phyloP scores from a whole-genome alignment of 2,888 invertebrate genomes.

The Polydrusus pterygomalis region DNA sequence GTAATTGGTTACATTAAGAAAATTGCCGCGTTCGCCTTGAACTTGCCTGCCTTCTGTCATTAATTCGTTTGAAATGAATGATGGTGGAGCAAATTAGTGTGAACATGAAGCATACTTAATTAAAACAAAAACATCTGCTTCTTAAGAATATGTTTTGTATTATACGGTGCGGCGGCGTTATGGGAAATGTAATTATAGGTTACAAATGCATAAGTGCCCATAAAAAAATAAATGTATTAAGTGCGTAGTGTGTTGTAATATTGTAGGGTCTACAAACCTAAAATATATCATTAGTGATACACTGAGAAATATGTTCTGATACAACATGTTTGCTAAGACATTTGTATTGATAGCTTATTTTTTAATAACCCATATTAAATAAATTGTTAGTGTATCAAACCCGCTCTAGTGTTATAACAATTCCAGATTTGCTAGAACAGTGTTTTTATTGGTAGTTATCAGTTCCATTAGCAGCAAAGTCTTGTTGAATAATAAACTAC shows the following conservation, averaged over 20 bases:
- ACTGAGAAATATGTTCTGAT: too few relatives aligned
- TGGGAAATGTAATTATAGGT: slow-evolving; percentile 10
- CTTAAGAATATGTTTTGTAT: slow-evolving; percentile 19
- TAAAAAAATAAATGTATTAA: slow-evolving; percentile 15
- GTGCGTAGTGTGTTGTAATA: background rate
- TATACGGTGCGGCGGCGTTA: slow-evolving; percentile 10
- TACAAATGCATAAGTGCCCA: background rate
- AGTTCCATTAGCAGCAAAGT: too few relatives aligned
- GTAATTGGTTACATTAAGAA: slow-evolving; percentile 12
- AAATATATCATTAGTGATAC: background rate
- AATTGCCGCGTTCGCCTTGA: slow-evolving; percentile 10
- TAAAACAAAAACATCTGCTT: slow-evolving; percentile 21
- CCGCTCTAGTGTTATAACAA: too few relatives aligned
- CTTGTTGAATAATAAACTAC: too few relatives aligned
- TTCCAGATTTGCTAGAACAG: too few relatives aligned
- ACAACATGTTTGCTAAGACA: too few relatives aligned
- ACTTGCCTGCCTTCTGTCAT: slow-evolving; percentile 10
- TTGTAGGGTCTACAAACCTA: background rate
- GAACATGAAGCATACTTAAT: slow-evolving; percentile 7
- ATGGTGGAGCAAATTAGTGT: slow-evolving; percentile 21
- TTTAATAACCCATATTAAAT: too few relatives aligned
- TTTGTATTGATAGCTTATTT: too few relatives aligned
- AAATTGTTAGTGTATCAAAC: too few relatives aligned
- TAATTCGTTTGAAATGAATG: slow-evolving; percentile 16
- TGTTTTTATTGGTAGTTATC: too few relatives aligned